A percentile compares a stretch with the other conserved stretches of the same genome.
Conservation (phyloP, 2,113 vertebrate species). For the Lepisosteus osseus region DNA sequence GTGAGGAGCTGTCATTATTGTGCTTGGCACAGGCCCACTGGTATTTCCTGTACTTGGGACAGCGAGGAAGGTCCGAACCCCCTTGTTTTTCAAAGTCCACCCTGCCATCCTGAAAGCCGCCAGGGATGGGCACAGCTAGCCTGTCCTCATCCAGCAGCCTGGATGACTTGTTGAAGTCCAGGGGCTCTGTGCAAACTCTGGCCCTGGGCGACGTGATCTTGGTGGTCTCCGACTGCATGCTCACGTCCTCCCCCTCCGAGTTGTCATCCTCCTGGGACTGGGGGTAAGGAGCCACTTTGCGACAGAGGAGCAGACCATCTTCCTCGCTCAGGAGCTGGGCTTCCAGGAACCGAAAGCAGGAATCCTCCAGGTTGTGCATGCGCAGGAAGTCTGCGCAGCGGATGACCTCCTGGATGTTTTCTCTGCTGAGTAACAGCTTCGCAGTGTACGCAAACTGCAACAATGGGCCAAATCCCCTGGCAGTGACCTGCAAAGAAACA, state of each 20-base stretch:
- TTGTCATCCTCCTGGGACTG: slow-evolving; percentile 67
- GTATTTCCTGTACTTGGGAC: slow-evolving; percentile 97
- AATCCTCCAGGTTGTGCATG: slow-evolving; percentile 98
- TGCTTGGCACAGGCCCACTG: slow-evolving; percentile 97
- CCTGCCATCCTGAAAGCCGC: slow-evolving; percentile 62
- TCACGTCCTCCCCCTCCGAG: slow-evolving; percentile 79
- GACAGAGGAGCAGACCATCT: slow-evolving; percentile 81
- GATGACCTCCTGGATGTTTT: slow-evolving; percentile 98
- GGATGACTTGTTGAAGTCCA: slow-evolving; percentile 62
- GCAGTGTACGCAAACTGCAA: slow-evolving; percentile 98
- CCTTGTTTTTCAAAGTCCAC: slow-evolving; percentile 80
- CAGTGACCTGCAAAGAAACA: slow-evolving; percentile 87
- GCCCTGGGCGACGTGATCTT: slow-evolving; percentile 75
- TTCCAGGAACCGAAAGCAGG: slow-evolving; percentile 97
- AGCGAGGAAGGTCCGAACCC: slow-evolving; percentile 76
- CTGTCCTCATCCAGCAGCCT: slow-evolving; percentile 69
- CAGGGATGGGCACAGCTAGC: slow-evolving; percentile 60
- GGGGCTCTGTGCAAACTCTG: slow-evolving; percentile 66
- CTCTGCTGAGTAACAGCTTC: slow-evolving; percentile 97
- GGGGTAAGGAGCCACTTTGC: slow-evolving; percentile 72
- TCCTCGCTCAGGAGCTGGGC: slow-evolving; percentile 90
- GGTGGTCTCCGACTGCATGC: slow-evolving; percentile 73
- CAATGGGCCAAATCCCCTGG: slow-evolving; percentile 95
- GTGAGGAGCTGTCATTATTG: slow-evolving; percentile 90
- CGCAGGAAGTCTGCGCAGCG: slow-evolving; percentile 95